A percentile compares a stretch with the other conserved stretches of the same genome.
phyloP scores from a whole-genome alignment of 92 coral and sea anemone genomes.

The Hydrozoanthus gracilis region DNA sequence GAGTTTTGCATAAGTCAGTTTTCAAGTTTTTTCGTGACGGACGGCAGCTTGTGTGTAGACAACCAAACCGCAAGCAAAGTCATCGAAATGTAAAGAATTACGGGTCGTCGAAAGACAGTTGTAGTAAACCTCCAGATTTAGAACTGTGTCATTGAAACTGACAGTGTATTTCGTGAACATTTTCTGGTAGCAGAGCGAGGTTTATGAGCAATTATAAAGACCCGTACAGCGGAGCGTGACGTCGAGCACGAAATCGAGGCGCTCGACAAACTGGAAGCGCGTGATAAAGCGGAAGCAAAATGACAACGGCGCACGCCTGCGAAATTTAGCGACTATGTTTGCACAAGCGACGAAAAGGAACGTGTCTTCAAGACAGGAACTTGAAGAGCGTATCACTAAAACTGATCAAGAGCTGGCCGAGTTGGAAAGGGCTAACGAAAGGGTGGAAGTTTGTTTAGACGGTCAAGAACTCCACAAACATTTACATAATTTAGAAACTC shows the following conservation, averaged over 20 bases:
- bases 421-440: conserved; percentile 4
- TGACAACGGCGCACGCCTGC: background rate
- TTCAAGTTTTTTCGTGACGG: no score
- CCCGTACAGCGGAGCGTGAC: background rate
- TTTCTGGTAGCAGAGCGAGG: conserved; percentile 15
- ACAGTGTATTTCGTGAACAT: background rate
- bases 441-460: background rate
- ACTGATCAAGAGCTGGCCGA: background rate
- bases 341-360: background rate
- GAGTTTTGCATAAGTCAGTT: no score
- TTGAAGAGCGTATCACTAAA: background rate
- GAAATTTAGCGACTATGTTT: background rate
- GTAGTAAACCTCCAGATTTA: no score
- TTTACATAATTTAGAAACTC: background rate
- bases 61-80: no score
- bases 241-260: background rate
- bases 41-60: no score
- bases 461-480: background rate
- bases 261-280: background rate
- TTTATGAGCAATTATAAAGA: background rate
- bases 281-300: background rate
- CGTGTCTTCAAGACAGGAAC: background rate
- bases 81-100: no score
- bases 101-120: no score
- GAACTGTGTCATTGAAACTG: background rate